Evolutionary conservation across 2,888 invertebrate species (phyloP), one percentile per base, ranked within the genome.

Genomic region (Nysson spinosus): DNA sequence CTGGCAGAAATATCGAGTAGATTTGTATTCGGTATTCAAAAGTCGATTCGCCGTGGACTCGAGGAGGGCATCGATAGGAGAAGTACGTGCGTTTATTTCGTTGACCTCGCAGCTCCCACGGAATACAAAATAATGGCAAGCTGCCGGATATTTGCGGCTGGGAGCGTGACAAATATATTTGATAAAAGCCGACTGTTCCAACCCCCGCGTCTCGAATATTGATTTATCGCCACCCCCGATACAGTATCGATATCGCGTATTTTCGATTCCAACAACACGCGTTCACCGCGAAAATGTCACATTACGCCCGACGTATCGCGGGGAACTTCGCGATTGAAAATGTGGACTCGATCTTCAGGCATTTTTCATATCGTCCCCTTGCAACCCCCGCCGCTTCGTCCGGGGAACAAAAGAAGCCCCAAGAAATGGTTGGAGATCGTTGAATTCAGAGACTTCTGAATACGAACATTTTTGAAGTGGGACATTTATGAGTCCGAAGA

Each of bases 131-230:
- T 72, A 72, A 72, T 56, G 60, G 69, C 73, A 55, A 52, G 46
- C 69, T 56, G 60, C 64, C 71, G 71, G 71, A 72, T 72, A 72
- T 72, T 72, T 72, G 73, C 73, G 73, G 73, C 52, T 44, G 55
- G 57, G 42, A 72, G 50, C 24, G 71, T 69, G 71, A 72, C 71
- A 72, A 72, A 72, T 72, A 70, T 72, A 72, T 69, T 60, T 60
- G 69, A 72, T 72, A 72, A 72, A 72, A 42, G 49, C 60, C 55
- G 35, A 42, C 49, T 58, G 35, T 32, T 44, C 52, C 52, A 50
- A 26, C 37, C 52, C 63, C 56, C 63, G 43, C 72, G 72, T 71
- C 72, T 56, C 69, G 55, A n/a, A 64, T 72, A 72, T 72, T 73
- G 71, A 72, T 72, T 72, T 73, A 72, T 49, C 64, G 64, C 73